Percentiles rank a stretch among this genome's conserved stretches.
These are phyloP conservation scores for Hexactinellida sp. DNA, from an alignment of 37 sponge, comb jelly and placozoan genomes.

Conservation along the genomic window DNA sequence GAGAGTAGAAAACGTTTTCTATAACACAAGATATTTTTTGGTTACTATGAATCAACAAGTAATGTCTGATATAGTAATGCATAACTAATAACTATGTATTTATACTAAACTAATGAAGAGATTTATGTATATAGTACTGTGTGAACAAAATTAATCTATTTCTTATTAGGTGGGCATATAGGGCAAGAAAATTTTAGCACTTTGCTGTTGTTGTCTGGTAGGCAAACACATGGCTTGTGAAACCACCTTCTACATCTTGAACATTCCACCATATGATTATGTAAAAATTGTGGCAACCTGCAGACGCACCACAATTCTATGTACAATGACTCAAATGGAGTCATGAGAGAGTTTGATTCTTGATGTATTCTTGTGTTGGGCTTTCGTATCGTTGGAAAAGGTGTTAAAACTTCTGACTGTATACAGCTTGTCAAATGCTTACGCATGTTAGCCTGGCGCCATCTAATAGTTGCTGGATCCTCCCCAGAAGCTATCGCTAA, in stretches of 20 bases:
- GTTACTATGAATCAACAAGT: neutral
- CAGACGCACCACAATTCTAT: conserved; percentile 4
- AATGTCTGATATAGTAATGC: neutral
- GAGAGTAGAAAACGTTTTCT: neutral
- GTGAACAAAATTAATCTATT: neutral
- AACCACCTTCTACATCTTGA: neutral
- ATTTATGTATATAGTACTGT: too few species aligned
- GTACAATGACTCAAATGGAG: too few species aligned
- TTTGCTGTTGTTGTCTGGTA: neutral
- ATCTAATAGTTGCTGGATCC: conserved; percentile 2
- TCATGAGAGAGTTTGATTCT: neutral
- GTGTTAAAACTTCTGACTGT: neutral
- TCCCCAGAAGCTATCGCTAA: neutral
- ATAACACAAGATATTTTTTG: neutral
- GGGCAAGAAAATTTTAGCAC: too few species aligned
- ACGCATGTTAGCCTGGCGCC: neutral
- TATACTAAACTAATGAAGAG: neutral
- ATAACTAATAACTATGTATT: too few species aligned
- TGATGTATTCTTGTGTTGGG: neutral
- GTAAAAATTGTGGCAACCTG: conserved; percentile 7
- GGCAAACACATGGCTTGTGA: neutral
- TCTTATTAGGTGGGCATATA: neutral
- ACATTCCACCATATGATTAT: neutral
- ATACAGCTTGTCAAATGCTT: neutral
- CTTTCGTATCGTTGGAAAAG: neutral